Evolutionary conservation across 2,113 vertebrate species (phyloP).

Genomic region (Psittacula cyanocephala): DNA sequence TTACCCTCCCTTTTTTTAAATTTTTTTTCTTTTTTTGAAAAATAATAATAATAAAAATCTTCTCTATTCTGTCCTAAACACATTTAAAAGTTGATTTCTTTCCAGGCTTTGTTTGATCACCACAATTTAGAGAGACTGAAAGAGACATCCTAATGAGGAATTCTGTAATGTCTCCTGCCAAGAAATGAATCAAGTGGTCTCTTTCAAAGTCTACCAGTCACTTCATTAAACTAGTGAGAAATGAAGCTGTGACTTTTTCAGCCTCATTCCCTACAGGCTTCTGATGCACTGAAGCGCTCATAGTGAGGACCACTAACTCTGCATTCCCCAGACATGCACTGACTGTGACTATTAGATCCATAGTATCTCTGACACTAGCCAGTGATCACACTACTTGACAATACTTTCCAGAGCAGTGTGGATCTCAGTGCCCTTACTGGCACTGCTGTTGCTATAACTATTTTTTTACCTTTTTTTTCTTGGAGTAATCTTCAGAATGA

Average conservation of each 20-base stretch:
- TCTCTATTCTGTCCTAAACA: background rate
- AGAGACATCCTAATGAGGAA: slow-evolving; percentile 33
- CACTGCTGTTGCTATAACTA: background rate
- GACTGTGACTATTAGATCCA: background rate
- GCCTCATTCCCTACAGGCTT: background rate
- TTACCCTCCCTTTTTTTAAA: fast-evolving
- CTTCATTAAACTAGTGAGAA: slow-evolving; percentile 55
- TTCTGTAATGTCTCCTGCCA: slow-evolving; percentile 26
- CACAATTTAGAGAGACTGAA: background rate
- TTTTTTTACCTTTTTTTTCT: background rate
- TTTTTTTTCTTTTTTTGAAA: no score
- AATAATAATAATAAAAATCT: no score
- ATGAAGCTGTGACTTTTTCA: slow-evolving; percentile 22
- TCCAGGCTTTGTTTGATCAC: background rate
- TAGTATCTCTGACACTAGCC: no score
- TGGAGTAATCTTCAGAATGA: background rate
- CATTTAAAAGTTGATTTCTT: background rate
- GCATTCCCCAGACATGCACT: background rate
- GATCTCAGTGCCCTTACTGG: background rate
- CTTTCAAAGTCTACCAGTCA: slow-evolving; percentile 28
- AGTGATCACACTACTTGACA: background rate
- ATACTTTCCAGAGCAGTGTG: background rate
- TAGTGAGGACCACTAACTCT: background rate
- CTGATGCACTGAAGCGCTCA: background rate
- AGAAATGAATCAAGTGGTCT: slow-evolving; percentile 33